Evolutionary conservation across 2,888 invertebrate genomes (phyloP), one percentile per base, ranked within the genome.

Genomic region (Petrolisthes manimaculis): DNA sequence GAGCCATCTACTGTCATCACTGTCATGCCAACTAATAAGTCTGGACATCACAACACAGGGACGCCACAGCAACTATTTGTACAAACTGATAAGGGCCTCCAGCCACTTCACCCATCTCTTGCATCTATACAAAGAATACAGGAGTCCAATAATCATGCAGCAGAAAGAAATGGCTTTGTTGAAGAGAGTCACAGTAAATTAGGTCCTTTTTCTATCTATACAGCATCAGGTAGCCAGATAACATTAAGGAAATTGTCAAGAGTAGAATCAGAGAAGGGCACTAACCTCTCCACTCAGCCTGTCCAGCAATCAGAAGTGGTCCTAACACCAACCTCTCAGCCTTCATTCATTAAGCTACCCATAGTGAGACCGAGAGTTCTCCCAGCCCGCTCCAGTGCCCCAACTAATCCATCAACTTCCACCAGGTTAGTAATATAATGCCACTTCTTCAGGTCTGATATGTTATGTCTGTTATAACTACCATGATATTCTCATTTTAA

Each of bases 1-100:
- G 83, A 87, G 8, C 37, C 86, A n/a, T 78, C 86, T 9, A 83
- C 82, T 12, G 61, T 83, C 9, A 82, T 83, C 51, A 86, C 83
- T 51, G 82, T 86, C 61, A n/a, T 79, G 4, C 71, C 86, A 53
- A 54, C 79, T 6, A 51, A 8, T 8, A 83, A 53, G 6, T 5
- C 84, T 9, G 61, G 53, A 21, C 71, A 51, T 54, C 54, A 71
- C 51, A 53, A 6, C n/a, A 1, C 53, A 14, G 18, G 24, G 55
- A 1, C 12, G 53, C 21, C 54, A 53, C 53, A 54, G 21, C 85
- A 71, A 24, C 74, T 53, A 14, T n/a, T 71, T n/a, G 24, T 67
- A 18, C 75, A 83, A 51, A 24, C 61, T 21, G 69, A 61, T 5
- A 77, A 79, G 12, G 75, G 78, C 9, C 75, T 87, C 18, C 83